Percentiles rank a stretch among this genome's conserved stretches.
Evolutionary conservation across 2,888 invertebrate species (phyloP).

Genomic region (Drosophila austrosaltans): DNA sequence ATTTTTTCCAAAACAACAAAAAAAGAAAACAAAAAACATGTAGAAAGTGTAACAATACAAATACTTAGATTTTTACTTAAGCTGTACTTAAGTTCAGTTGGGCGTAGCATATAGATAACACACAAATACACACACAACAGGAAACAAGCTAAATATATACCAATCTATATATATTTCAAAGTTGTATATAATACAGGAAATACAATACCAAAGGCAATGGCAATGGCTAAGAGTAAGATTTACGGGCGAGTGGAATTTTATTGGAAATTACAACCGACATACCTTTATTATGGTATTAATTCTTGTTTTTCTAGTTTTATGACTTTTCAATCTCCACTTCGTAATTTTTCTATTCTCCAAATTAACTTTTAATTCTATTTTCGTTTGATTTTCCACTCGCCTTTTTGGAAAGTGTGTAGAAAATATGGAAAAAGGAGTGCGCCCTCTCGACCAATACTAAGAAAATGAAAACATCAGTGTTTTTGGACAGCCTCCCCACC

Average conservation of each 20-base stretch:
- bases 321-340: not conserved
- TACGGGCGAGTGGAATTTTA: not conserved
- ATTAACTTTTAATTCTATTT: not conserved
- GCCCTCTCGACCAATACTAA: slow-evolving; percentile 61
- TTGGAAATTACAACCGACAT: no score
- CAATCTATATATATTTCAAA: slow-evolving; percentile 24
- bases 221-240: not conserved
- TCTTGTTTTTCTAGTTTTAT: not conserved
- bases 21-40: slow-evolving; percentile 23
- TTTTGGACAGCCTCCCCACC: slow-evolving; percentile 42
- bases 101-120: slow-evolving; percentile 21
- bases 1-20: slow-evolving; percentile 55
- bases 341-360: no score
- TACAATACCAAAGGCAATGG: slow-evolving; percentile 8
- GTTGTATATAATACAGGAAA: slow-evolving; percentile 6
- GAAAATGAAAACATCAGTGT: slow-evolving; percentile 41
- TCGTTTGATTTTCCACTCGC: slow-evolving; percentile 28
- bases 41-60: slow-evolving; percentile 68
- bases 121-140: not conserved
- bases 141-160: slow-evolving; percentile 19
- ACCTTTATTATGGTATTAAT: no score
- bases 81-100: slow-evolving; percentile 36
- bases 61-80: slow-evolving; percentile 70
- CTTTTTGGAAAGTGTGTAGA: slow-evolving; percentile 8
- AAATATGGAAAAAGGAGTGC: slow-evolving; percentile 33